Base-by-base conservation (phyloP, 2,113 vertebrate species). In the Albula goreensis region DNA sequence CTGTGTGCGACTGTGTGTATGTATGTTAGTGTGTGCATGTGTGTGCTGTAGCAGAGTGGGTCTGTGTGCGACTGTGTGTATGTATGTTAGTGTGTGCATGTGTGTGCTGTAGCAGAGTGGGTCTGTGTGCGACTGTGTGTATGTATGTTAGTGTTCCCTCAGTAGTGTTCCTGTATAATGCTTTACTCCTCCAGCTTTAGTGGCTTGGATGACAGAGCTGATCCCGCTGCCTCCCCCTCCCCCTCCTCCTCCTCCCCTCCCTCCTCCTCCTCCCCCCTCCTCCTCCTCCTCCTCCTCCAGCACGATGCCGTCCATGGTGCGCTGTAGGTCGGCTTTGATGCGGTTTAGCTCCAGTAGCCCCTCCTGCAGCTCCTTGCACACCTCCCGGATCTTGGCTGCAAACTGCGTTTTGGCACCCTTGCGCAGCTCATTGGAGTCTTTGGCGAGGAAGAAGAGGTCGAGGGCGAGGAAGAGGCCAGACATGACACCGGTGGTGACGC, bases 371-470 rank as follows among this genome's bases (percentile, higher is more conserved):
- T 93, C 89, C 41, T 88, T 92, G 17, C 91, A 93, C 0, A 94
- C 91, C 0, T 94, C 90, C 5, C 92, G 88, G 86, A 96, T 93
- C 74, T 95, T 94, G 9, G 56, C 77, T 17, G 95, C 94, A 5
- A 96, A 95, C 83, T 94, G 94, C 0, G 94, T 93, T 80, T 92
- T 93, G 85, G 92, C 93, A 0, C 95, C 94, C n/a, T 92, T 94
- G 85, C 90, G 93, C 31, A 96, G 92, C 48, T 95, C 86, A 10
- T 93, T 90, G 12, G 92, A 95, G 87, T 96, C 93, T 74, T 93
- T 94, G 87, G 93, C 93, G 0, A 94, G 91, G 87, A 96, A 96
- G 89, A 95, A 94, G 60, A 95, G 85, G 2, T 96, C 95, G 50
- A 96, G 91, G 1, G 91, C 93, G 4, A 96, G 89, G 84, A 94